phyloP scores from a whole-genome alignment of 1,140 invertebrate genomes.

The Papilio aristodemus region DNA sequence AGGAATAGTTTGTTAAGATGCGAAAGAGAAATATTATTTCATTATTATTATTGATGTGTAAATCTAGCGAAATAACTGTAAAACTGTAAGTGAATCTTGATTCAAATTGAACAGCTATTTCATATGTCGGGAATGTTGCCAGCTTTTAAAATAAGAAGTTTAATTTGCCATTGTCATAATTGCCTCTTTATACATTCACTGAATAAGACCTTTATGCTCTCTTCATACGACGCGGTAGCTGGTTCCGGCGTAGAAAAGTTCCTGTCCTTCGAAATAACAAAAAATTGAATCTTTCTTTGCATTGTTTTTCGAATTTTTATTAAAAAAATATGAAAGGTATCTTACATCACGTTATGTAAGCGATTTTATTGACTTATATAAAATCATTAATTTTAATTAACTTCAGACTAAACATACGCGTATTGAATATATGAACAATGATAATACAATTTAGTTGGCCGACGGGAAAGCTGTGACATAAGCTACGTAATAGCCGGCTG shows the following conservation, averaged over 20 bases:
- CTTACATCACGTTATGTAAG: no score
- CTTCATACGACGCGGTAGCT: background rate
- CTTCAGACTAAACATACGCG: background rate
- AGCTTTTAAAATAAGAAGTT: background rate
- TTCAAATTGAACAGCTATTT: background rate
- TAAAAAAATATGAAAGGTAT: no score
- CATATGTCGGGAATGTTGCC: background rate
- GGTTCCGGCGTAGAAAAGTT: background rate
- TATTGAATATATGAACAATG: conserved; percentile 16
- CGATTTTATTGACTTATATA: no score
- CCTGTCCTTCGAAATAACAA: no score
- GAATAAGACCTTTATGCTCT: background rate
- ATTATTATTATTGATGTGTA: no score
- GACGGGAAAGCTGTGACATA: conserved; percentile 41
- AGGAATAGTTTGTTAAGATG: no score
- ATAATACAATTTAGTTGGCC: conserved; percentile 32
- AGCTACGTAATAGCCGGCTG: conserved; percentile 41
- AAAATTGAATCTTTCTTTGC: no score
- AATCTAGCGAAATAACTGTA: no score
- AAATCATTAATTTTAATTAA: background rate
- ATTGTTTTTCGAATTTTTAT: no score
- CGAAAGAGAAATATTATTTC: no score
- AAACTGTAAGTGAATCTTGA: background rate
- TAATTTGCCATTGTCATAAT: background rate
- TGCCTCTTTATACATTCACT: background rate